Conservation (phyloP, 2,888 invertebrate genomes). For the Onthophagus sagittarius region DNA sequence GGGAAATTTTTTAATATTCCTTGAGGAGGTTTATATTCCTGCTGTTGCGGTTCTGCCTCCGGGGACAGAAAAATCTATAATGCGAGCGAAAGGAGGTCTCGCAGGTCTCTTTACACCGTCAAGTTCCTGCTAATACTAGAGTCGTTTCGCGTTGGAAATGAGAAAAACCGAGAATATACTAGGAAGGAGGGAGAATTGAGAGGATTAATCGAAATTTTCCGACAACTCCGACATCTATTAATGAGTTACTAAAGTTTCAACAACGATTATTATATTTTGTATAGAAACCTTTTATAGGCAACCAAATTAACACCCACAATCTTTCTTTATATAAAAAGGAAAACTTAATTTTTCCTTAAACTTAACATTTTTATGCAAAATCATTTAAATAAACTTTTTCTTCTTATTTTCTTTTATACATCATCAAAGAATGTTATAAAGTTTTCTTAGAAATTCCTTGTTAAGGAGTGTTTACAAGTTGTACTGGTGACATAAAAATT, state of each 20-base stretch:
- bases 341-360: no score
- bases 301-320: no score
- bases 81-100: neutral
- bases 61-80: neutral
- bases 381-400: no score
- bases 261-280: no score
- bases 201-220: neutral
- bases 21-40: neutral
- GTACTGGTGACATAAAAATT: no score
- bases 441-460: no score
- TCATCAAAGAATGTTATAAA: no score
- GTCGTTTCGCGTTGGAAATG: neutral
- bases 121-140: neutral
- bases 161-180: neutral
- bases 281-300: no score
- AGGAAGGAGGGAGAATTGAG: neutral
- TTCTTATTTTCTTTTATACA: no score
- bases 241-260: neutral
- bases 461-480: no score
- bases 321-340: no score
- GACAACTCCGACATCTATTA: neutral
- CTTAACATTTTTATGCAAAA: no score
- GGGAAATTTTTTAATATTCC: neutral
- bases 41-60: neutral
- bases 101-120: neutral